A percentile compares a stretch with the other conserved stretches of the same genome.
Evolutionary conservation across 2,797 vertebrate genomes (phyloP).

Genomic region (Neoniphon sammara): DNA sequence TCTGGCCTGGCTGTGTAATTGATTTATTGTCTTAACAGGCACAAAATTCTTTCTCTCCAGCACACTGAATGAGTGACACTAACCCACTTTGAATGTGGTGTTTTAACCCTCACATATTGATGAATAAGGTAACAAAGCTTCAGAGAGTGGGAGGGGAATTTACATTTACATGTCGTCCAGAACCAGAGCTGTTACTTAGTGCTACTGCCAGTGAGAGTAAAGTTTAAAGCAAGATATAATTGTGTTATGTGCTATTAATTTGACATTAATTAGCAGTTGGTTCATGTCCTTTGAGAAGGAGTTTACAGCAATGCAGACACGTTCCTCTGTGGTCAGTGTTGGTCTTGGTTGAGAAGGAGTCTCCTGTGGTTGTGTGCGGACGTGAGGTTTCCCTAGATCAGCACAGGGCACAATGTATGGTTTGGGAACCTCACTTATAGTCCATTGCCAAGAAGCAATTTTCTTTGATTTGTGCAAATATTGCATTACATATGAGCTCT

Average conservation of each 20-base stretch:
- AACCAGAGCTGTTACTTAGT: background rate
- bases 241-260: conserved; percentile 11
- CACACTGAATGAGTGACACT: background rate
- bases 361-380: conserved; percentile 21
- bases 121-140: conserved; percentile 2
- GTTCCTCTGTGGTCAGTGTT: conserved; percentile 10
- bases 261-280: background rate
- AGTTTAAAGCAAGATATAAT: background rate
- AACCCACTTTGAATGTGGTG: background rate
- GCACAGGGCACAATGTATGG: conserved; percentile 17
- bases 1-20: background rate
- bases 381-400: conserved; percentile 36
- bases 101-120: background rate
- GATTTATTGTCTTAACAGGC: background rate
- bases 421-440: conserved; percentile 32
- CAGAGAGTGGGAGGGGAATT: background rate
- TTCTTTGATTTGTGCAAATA: conserved; percentile 56
- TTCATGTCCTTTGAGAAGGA: background rate
- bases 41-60: background rate
- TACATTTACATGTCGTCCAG: background rate
- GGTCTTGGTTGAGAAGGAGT: conserved; percentile 5
- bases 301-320: background rate
- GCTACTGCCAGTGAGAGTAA: background rate
- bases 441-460: conserved; percentile 43
- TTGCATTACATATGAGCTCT: conserved; percentile 33